Percentiles rank a stretch among this genome's conserved stretches.
Conservation (phyloP, 1,140 invertebrate species). For the Magallana ariakensis region DNA sequence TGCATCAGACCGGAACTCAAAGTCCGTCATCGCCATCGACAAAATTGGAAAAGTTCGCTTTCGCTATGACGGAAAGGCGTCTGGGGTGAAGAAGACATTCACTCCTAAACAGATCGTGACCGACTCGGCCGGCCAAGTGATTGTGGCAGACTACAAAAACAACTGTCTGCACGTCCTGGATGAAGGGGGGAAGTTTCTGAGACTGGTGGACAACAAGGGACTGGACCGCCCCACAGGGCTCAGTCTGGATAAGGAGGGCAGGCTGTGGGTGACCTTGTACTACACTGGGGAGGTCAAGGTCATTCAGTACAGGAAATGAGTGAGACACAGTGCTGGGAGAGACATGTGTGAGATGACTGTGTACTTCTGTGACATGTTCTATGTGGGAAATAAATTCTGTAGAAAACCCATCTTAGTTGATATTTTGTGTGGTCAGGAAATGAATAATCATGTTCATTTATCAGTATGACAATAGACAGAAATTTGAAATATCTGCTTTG, state of each 20-base stretch:
- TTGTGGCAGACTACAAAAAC: constrained; percentile 14
- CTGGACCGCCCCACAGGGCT: not conserved
- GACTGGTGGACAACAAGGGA: constrained; percentile 10
- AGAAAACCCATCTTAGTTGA: too few relatives aligned
- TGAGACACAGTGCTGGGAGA: too few relatives aligned
- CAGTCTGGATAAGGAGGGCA: not conserved
- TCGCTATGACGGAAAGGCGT: not conserved
- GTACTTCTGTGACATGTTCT: too few relatives aligned
- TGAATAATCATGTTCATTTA: too few relatives aligned
- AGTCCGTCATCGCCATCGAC: not conserved
- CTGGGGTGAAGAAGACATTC: not conserved
- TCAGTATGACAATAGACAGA: too few relatives aligned
- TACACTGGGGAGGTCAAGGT: not conserved
- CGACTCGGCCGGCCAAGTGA: not conserved
- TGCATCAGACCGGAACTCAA: not conserved
- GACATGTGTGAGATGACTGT: too few relatives aligned
- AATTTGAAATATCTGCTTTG: too few relatives aligned
- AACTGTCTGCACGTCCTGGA: constrained; percentile 1
- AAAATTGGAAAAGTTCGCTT: not conserved
- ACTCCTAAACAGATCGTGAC: not conserved
- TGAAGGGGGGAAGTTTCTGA: not conserved
- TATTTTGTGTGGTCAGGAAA: too few relatives aligned
- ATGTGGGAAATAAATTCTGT: too few relatives aligned
- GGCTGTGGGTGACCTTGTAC: constrained; percentile 2
- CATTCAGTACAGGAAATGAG: constrained; percentile 18